Evolutionary conservation across 2,797 vertebrate genomes (phyloP).

Genomic region (Epinephelus coioides): DNA sequence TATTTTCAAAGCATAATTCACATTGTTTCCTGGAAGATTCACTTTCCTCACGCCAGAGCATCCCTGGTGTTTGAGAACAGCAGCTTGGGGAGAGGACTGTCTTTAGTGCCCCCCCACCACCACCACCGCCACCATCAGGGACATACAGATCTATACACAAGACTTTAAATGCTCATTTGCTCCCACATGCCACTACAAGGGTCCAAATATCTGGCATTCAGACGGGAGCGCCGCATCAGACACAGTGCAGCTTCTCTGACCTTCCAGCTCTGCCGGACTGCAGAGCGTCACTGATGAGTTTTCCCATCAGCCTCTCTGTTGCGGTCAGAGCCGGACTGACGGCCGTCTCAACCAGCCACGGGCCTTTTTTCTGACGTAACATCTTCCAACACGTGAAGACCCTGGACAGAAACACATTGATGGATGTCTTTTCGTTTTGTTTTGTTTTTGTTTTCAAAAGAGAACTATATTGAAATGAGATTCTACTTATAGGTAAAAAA

Average conservation of each 20-base stretch:
- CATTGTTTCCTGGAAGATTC: constrained; percentile 14
- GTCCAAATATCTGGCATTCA: constrained; percentile 55
- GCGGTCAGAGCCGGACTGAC: constrained; percentile 71
- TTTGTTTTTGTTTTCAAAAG: constrained; percentile 67
- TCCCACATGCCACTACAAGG: constrained; percentile 50
- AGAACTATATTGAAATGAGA: constrained; percentile 84
- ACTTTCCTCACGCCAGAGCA: constrained; percentile 53
- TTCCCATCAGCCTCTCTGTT: constrained; percentile 77
- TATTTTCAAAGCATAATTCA: constrained; percentile 32
- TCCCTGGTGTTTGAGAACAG: constrained; percentile 58
- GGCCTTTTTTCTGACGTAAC: constrained; percentile 71
- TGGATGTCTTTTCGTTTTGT: constrained; percentile 66
- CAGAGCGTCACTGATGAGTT: constrained; percentile 72
- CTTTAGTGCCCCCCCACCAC: constrained; percentile 26
- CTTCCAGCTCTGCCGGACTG: constrained; percentile 44
- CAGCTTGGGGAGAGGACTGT: constrained; percentile 46
- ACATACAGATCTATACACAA: neutral
- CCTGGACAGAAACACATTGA: constrained; percentile 79
- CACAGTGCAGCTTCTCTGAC: constrained; percentile 24
- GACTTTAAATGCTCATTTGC: constrained; percentile 46
- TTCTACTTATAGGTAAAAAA: constrained; percentile 82
- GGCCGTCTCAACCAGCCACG: constrained; percentile 58
- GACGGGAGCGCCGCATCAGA: constrained; percentile 66
- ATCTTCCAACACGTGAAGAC: constrained; percentile 47
- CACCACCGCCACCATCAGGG: neutral